Base-by-base conservation (phyloP, 2,888 invertebrate genomes). In the Aelia acuminata region DNA sequence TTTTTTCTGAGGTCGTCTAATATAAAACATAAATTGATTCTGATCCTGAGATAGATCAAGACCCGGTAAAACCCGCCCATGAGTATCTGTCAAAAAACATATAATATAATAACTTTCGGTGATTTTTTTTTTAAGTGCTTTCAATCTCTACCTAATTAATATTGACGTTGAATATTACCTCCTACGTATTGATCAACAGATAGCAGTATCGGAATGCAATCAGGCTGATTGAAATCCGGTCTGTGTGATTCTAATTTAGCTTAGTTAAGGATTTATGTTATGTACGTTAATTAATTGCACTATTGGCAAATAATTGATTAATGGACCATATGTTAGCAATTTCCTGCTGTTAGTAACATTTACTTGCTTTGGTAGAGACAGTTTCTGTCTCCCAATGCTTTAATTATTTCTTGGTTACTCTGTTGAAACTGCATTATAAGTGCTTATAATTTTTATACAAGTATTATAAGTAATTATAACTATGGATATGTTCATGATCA, bases 241-340 rank as follows among this genome's bases (percentile, higher is more conserved):
- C 18, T 18, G 35, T 13, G 63, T 5, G 63, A 70, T 70, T 11
- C 31, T 70, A 35, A 70, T 70, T 70, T 35, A 35, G 63, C 35
- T 70, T 70, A 70, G 63, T 70, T 70, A 70, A 35, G 63, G 63
- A 35, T 70, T 70, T 70, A 70, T 70, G 63, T 70, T 70, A 70
- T 70, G 63, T 70, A 35, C 35, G 63, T 70, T 70, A 70, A 70
- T 70, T 70, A 70, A 70, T 70, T 70, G 35, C 31, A 35, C 31
- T 18, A 35, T 70, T 35, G 63, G 63, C 63, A 70, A 70, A 70
- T 70, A 70, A 70, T 22, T 7, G 11, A 70, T 70, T 35, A 35
- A 31, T 43, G 84, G 8, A 43, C 0, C 26, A 49, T n/a, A 15
- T 35, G 18, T 70, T 63, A 26, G 10, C 26, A 26, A 57, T 57